phyloP scores from a whole-genome alignment of 2,797 vertebrate species.

The Phataginus tricuspis region DNA sequence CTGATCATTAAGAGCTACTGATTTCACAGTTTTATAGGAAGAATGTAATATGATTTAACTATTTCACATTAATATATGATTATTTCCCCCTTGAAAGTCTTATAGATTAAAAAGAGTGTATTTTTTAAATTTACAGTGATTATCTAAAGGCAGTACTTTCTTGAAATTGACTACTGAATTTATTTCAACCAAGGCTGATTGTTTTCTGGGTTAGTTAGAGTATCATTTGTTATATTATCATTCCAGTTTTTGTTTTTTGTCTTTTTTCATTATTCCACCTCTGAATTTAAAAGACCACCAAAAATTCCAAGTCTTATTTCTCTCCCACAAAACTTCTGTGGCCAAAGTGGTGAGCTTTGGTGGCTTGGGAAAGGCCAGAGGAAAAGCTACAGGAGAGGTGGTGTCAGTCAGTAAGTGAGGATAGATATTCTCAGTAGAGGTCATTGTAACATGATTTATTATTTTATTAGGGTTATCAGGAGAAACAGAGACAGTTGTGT shows the following conservation, averaged over 20 bases:
- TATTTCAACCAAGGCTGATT: neutral
- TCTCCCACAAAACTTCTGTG: neutral
- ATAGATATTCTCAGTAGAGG: neutral
- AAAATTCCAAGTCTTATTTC: neutral
- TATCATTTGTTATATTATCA: neutral
- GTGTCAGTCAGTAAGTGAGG: neutral
- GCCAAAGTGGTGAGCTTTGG: neutral
- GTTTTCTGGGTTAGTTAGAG: neutral
- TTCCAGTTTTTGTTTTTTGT: neutral
- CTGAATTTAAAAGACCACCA: neutral
- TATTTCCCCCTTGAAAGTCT: neutral
- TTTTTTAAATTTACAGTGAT: neutral
- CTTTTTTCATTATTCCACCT: neutral
- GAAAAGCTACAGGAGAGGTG: neutral
- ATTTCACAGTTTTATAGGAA: neutral
- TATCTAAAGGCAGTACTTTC: neutral
- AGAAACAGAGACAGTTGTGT: neutral
- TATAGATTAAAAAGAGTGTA: neutral
- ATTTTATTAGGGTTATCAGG: neutral
- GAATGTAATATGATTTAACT: neutral
- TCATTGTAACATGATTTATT: neutral
- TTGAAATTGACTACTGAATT: neutral
- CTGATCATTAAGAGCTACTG: neutral
- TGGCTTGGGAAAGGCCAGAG: accelerated
- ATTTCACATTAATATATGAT: neutral